Conservation (phyloP, 2,888 invertebrate genomes). For the Agrotis clavis region DNA sequence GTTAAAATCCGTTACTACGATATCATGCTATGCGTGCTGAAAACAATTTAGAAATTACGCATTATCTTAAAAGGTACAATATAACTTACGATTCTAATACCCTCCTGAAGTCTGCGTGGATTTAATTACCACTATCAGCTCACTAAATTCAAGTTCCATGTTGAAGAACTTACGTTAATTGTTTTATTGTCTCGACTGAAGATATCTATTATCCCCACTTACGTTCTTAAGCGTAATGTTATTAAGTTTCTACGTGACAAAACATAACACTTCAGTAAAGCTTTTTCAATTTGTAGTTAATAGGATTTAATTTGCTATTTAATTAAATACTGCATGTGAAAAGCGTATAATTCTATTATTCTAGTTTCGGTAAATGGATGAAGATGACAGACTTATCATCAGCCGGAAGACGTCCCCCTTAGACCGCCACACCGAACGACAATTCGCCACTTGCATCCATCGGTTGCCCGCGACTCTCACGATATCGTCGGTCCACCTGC, state of each 20-base stretch:
- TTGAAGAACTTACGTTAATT: slow-evolving; percentile 45
- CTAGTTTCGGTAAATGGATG: no score
- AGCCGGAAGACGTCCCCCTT: no score
- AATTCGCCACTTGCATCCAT: no score
- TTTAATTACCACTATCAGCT: slow-evolving; percentile 57
- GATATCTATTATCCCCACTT: slow-evolving; percentile 30
- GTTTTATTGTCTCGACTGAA: slow-evolving; percentile 43
- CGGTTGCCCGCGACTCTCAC: no score
- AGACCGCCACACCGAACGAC: no score
- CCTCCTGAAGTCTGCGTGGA: slow-evolving; percentile 14
- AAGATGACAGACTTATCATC: no score
- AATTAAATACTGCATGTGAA: background rate
- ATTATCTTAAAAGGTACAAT: background rate
- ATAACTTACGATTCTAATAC: slow-evolving; percentile 27
- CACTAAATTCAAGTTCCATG: slow-evolving; percentile 66
- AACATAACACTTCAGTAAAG: slow-evolving; percentile 13
- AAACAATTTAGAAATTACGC: slow-evolving; percentile 1
- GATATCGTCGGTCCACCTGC: no score
- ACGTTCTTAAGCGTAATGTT: slow-evolving; percentile 32
- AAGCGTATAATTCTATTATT: no score
- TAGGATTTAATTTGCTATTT: background rate
- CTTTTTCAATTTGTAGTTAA: slow-evolving; percentile 4
- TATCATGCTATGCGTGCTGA: background rate
- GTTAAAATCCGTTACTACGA: no score
- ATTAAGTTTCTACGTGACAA: slow-evolving; percentile 42